Evolutionary conservation across 2,797 vertebrate species (phyloP).

Genomic region (Acipenser transmontanus): DNA sequence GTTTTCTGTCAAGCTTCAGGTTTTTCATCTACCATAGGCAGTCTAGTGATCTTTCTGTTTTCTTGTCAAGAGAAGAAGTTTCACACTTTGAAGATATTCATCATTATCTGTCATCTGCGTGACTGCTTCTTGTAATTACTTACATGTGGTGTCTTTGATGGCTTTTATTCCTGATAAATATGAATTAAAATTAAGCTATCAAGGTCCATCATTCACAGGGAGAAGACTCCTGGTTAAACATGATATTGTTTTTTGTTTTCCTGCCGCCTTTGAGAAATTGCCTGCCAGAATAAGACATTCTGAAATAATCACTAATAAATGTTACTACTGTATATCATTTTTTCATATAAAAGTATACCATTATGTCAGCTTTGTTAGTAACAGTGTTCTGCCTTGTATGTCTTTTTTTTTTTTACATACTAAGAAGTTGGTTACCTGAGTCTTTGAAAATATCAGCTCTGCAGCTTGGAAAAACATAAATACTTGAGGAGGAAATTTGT

Average conservation of each 20-base stretch:
- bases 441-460: no score
- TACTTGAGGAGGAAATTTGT: no score
- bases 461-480: no score
- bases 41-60: slow-evolving; percentile 48
- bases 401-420: no score
- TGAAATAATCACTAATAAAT: no score
- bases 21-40: slow-evolving; percentile 41
- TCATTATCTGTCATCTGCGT: slow-evolving; percentile 55
- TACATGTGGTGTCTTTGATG: slow-evolving; percentile 44
- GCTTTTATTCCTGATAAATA: slow-evolving; percentile 51
- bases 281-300: no score
- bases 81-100: slow-evolving; percentile 39
- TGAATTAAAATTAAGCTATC: slow-evolving; percentile 62
- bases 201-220: slow-evolving; percentile 42
- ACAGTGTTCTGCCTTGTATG: no score
- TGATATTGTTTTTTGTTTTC: slow-evolving; percentile 32
- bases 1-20: slow-evolving; percentile 28
- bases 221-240: slow-evolving; percentile 41
- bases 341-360: no score
- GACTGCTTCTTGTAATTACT: slow-evolving; percentile 51
- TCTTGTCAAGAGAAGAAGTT: slow-evolving; percentile 40
- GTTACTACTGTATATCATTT: no score
- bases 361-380: no score
- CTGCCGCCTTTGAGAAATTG: no score
- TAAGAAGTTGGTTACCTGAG: no score